phyloP scores from a whole-genome alignment of 1,140 invertebrate genomes.

The Trichogramma pretiosum region DNA sequence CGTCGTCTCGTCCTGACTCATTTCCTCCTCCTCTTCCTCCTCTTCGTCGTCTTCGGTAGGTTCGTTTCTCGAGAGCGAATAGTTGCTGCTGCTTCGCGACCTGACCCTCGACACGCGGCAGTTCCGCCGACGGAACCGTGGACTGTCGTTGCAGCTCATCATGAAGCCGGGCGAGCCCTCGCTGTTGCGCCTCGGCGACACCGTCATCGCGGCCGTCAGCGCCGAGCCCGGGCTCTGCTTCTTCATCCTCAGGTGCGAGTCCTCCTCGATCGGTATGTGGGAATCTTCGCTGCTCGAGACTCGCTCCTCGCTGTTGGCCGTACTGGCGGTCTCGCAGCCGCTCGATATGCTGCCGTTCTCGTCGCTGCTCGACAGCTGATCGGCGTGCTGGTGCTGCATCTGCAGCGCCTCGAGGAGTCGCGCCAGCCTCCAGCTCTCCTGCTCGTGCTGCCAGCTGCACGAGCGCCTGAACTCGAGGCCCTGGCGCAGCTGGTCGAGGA shows the following conservation, averaged over 20 bases:
- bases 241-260: constrained; percentile 11
- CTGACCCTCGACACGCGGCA: background rate
- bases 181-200: constrained; percentile 32
- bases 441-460: constrained; percentile 39
- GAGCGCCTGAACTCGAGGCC: constrained; percentile 38
- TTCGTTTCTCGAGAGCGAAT: constrained; percentile 23
- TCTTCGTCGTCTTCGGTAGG: constrained; percentile 39
- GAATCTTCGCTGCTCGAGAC: constrained; percentile 24
- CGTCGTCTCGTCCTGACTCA: constrained; percentile 22
- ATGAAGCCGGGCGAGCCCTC: constrained; percentile 41
- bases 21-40: constrained; percentile 28
- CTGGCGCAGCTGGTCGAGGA: constrained; percentile 39
- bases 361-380: too few relatives aligned
- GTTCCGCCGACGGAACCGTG: constrained; percentile 28
- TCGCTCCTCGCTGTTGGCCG: constrained; percentile 46
- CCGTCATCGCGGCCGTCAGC: constrained; percentile 22
- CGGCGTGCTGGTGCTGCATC: too few relatives aligned
- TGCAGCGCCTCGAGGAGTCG: constrained; percentile 38
- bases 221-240: constrained; percentile 16
- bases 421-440: constrained; percentile 39
- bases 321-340: constrained; percentile 70
- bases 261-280: constrained; percentile 14
- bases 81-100: constrained; percentile 25
- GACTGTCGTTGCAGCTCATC: constrained; percentile 37
- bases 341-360: constrained; percentile 68